A percentile compares a stretch with the other conserved stretches of the same genome.
Conservation (phyloP, 2,113 vertebrate species). For the Petaurus breviceps region DNA sequence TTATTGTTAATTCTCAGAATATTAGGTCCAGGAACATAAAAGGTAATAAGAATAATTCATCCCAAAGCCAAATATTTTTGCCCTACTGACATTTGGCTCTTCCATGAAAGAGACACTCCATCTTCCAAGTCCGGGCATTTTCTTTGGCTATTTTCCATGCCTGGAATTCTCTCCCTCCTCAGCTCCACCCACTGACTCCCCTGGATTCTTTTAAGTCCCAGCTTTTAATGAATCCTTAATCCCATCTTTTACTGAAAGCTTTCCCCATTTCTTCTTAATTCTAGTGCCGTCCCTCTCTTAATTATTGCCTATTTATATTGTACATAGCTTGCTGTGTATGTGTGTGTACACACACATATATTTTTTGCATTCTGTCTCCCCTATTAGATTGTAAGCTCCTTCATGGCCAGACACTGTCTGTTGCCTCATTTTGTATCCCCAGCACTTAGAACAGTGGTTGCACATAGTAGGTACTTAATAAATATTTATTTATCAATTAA, state of each 20-base stretch:
- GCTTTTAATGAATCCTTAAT: not conserved
- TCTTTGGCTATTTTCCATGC: no score
- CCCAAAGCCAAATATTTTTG: no score
- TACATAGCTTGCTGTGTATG: not conserved
- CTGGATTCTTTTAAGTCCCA: not conserved
- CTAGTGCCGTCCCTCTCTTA: not conserved
- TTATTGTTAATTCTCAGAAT: not conserved
- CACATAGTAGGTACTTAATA: not conserved
- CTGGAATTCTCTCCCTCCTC: no score
- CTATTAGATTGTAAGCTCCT: not conserved
- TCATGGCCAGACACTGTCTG: not conserved
- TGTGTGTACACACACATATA: no score
- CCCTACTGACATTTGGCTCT: not conserved
- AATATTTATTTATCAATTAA: not conserved
- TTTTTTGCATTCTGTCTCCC: not conserved
- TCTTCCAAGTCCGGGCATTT: not conserved
- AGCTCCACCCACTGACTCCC: not conserved
- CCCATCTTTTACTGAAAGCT: not conserved
- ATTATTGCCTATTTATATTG: not conserved
- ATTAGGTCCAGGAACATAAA: not conserved
- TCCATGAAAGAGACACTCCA: not conserved
- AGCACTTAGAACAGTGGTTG: not conserved
- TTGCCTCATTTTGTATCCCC: not conserved
- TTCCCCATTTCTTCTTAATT: not conserved
- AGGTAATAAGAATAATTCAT: not conserved